Conservation (phyloP, 2,113 vertebrate species). For the Nothobranchius furzeri region DNA sequence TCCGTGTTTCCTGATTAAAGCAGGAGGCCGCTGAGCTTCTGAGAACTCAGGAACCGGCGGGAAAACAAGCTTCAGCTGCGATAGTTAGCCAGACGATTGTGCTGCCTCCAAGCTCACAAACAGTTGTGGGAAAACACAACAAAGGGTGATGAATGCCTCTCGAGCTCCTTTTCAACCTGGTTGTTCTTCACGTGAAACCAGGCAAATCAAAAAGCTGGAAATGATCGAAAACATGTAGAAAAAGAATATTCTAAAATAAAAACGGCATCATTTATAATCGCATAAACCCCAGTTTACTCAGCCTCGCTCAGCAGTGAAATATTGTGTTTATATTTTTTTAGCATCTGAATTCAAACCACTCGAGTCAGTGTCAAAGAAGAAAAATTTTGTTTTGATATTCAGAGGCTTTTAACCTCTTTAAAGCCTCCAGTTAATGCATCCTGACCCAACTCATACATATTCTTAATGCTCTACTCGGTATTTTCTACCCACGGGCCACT, state of each 20-base stretch:
- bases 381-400: conserved; percentile 26
- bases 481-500: conserved; percentile 41
- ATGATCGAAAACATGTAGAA: conserved; percentile 1
- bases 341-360: conserved; percentile 6
- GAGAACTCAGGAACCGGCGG: conserved; percentile 32
- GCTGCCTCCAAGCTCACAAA: conserved; percentile 41
- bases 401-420: conserved; percentile 38
- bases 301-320: background rate
- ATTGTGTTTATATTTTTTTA: conserved; percentile 5
- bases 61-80: conserved; percentile 44
- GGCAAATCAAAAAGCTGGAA: conserved; percentile 15
- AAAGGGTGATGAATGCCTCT: conserved; percentile 14
- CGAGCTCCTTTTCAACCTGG: background rate
- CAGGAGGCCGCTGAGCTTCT: conserved; percentile 33
- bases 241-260: too few species aligned
- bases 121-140: conserved; percentile 23
- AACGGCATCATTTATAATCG: background rate
- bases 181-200: conserved; percentile 19
- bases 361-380: conserved; percentile 1
- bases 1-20: conserved; percentile 16
- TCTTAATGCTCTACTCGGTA: conserved; percentile 50
- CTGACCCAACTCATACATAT: conserved; percentile 46
- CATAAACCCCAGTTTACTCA: background rate
- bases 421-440: conserved; percentile 37
- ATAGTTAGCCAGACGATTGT: conserved; percentile 34